Evolutionary conservation across 2,113 vertebrate species (phyloP).

Genomic region (Daphoenositta chrysoptera): DNA sequence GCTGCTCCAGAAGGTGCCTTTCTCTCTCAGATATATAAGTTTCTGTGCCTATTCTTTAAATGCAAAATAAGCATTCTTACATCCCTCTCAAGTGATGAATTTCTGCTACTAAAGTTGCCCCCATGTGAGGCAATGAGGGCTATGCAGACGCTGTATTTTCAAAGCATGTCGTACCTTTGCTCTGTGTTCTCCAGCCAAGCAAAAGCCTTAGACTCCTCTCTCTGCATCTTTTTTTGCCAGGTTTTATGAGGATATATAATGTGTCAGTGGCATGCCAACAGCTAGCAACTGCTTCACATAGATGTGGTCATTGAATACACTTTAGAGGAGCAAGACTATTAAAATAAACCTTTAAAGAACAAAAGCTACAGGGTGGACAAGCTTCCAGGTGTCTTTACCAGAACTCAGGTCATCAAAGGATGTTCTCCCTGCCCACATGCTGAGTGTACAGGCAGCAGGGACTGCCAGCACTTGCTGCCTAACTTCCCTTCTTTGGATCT

Average conservation of each 20-base stretch:
- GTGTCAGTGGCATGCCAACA: neutral
- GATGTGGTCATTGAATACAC: neutral
- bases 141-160: neutral
- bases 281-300: neutral
- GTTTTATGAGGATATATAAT: neutral
- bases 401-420: neutral
- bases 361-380: neutral
- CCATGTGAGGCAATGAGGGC: neutral
- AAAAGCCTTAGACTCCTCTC: neutral
- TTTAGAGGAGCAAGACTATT: neutral
- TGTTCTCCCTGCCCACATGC: neutral
- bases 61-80: neutral
- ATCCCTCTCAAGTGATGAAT: neutral
- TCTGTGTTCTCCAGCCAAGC: neutral
- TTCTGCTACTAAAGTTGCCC: neutral
- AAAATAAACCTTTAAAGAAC: neutral
- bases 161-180: neutral
- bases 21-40: neutral
- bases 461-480: neutral
- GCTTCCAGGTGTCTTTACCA: neutral
- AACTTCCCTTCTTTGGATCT: neutral
- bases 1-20: neutral
- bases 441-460: fast-evolving
- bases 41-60: neutral
- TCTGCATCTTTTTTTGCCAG: neutral